Evolutionary conservation across 2,113 vertebrate species (phyloP).

Genomic region (Uria aalge): DNA sequence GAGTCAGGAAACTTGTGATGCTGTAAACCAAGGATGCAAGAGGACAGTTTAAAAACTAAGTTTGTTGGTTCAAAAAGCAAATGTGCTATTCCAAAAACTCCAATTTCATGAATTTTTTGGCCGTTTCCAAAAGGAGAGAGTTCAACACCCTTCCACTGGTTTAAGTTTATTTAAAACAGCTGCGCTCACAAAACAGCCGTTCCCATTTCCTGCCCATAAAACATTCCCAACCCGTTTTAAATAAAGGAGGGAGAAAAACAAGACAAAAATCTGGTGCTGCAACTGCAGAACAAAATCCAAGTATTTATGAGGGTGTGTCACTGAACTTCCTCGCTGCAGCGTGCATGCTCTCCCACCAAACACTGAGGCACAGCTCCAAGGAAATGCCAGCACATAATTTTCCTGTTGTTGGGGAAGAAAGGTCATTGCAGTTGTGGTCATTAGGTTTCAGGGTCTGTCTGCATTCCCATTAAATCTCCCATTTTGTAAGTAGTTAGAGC

Average conservation of each 20-base stretch:
- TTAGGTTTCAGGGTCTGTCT: neutral
- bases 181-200: neutral
- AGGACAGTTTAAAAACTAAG: neutral
- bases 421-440: neutral
- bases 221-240: neutral
- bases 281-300: neutral
- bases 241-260: neutral
- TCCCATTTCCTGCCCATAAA: slow-evolving; percentile 21
- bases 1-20: neutral
- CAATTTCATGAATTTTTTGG: neutral
- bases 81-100: neutral
- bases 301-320: neutral
- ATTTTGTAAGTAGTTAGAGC: neutral
- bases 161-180: slow-evolving; percentile 35
- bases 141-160: neutral
- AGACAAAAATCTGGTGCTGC: neutral
- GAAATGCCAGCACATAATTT: neutral
- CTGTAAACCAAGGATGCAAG: neutral
- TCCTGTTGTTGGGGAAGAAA: neutral
- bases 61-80: neutral
- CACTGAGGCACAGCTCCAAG: neutral
- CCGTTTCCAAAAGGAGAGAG: neutral
- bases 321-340: neutral
- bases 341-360: neutral
- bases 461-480: neutral